These are phyloP conservation scores for Ophraella communa DNA, from an alignment of 2,888 invertebrate species.

Conservation along the genomic window DNA sequence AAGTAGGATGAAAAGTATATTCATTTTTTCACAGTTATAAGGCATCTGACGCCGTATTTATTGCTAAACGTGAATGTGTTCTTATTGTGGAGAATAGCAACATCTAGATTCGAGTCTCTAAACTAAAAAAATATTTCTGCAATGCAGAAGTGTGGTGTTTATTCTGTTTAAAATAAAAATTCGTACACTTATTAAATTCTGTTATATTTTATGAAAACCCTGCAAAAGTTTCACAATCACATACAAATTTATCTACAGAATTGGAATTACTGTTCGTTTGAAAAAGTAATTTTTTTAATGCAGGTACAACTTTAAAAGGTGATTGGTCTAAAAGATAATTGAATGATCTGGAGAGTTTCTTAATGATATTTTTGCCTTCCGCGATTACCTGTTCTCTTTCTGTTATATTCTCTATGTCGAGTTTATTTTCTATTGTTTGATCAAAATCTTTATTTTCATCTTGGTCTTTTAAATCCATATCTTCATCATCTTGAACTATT, in stretches of 20 bases:
- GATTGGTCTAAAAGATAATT: not conserved
- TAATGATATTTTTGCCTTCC: not conserved
- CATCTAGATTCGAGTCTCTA: no score
- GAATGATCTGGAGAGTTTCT: not conserved
- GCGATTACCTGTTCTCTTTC: not conserved
- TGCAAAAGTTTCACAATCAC: not conserved
- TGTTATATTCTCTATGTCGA: not conserved
- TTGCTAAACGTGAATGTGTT: no score
- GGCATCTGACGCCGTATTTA: no score
- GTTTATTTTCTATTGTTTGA: not conserved
- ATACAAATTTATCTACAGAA: not conserved
- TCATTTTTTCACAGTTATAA: no score
- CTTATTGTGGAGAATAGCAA: no score
- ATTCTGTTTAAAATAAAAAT: no score
- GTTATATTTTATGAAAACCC: not conserved
- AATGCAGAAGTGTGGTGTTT: no score
- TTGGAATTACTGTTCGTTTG: not conserved
- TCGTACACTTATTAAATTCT: no score
- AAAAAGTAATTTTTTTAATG: conserved; percentile 4
- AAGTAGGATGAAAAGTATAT: no score
- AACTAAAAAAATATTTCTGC: no score
- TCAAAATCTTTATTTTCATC: not conserved
- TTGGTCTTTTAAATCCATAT: not conserved
- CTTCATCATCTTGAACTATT: conserved; percentile 7
- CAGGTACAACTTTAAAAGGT: not conserved